phyloP scores from a whole-genome alignment of 1,140 invertebrate species.

The Heterodera carotae region DNA sequence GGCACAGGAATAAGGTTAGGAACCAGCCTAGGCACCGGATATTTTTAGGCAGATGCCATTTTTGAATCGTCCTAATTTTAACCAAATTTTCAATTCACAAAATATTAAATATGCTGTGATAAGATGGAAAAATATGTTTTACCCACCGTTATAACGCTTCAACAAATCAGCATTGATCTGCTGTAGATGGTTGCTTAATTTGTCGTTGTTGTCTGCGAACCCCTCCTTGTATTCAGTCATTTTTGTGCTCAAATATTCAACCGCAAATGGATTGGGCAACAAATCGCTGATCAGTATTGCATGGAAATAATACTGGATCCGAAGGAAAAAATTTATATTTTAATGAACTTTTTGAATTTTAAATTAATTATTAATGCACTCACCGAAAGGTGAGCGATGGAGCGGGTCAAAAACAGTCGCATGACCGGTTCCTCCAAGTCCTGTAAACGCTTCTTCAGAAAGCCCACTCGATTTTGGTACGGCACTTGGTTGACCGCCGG shows the following conservation, averaged over 20 bases:
- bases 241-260: constrained; percentile 38
- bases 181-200: too few species aligned
- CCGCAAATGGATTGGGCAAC: constrained; percentile 40
- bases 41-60: too few species aligned
- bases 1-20: too few species aligned
- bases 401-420: constrained; percentile 28
- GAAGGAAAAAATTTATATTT: neutral
- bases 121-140: too few species aligned
- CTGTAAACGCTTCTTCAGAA: constrained; percentile 23
- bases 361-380: too few species aligned
- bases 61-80: too few species aligned
- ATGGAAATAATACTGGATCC: constrained; percentile 46
- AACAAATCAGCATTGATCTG: constrained; percentile 26
- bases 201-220: neutral
- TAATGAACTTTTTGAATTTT: too few species aligned
- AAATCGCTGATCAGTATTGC: constrained; percentile 42
- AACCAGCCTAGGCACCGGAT: too few species aligned
- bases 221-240: constrained; percentile 35
- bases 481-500: constrained; percentile 4
- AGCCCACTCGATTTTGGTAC: constrained; percentile 36
- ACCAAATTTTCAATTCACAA: too few species aligned
- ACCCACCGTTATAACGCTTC: constrained; percentile 14
- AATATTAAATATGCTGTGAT: too few species aligned
- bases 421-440: constrained; percentile 17
- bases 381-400: constrained; percentile 39